These are phyloP conservation scores for Pachypanchax playfairii DNA, from an alignment of 2,113 vertebrate genomes.

Conservation along the genomic window DNA sequence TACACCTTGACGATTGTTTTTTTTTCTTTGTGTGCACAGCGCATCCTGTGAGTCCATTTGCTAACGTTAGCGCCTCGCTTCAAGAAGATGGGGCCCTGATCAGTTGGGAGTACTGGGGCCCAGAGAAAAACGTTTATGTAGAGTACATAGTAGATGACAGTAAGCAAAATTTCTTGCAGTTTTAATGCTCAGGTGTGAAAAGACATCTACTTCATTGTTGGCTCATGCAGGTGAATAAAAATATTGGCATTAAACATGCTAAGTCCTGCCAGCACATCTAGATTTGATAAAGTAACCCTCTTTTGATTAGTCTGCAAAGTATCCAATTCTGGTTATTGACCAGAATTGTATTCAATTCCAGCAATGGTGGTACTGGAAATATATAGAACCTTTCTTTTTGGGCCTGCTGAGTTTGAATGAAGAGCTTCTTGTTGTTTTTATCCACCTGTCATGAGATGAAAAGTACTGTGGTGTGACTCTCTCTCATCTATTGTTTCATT, in stretches of 20 bases:
- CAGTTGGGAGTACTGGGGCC: conserved; percentile 95
- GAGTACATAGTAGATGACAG: conserved; percentile 92
- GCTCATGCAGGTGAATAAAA: conserved; percentile 63
- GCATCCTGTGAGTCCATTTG: conserved; percentile 83
- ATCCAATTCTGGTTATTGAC: conserved; percentile 23
- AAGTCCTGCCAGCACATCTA: conserved; percentile 34
- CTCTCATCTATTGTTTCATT: conserved; percentile 56
- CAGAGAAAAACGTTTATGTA: conserved; percentile 90
- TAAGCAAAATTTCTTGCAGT: conserved; percentile 83
- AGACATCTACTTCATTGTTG: conserved; percentile 60
- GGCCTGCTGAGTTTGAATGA: conserved; percentile 42
- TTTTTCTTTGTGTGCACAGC: conserved; percentile 86
- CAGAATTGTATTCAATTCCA: conserved; percentile 14
- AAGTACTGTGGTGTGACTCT: conserved; percentile 58
- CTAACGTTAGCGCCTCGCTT: conserved; percentile 85
- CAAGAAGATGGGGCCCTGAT: conserved; percentile 88
- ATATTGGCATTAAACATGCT: conserved; percentile 43
- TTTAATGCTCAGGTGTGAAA: conserved; percentile 52
- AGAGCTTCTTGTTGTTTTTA: conserved; percentile 48
- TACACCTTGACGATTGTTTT: conserved; percentile 76
- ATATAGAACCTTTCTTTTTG: conserved; percentile 28
- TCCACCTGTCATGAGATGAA: conserved; percentile 59
- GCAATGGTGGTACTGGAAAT: conserved; percentile 20
- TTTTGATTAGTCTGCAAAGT: conserved; percentile 58
- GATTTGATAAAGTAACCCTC: conserved; percentile 47